Evolutionary conservation across 1,140 invertebrate genomes (phyloP).

Genomic region (Manduca sexta): DNA sequence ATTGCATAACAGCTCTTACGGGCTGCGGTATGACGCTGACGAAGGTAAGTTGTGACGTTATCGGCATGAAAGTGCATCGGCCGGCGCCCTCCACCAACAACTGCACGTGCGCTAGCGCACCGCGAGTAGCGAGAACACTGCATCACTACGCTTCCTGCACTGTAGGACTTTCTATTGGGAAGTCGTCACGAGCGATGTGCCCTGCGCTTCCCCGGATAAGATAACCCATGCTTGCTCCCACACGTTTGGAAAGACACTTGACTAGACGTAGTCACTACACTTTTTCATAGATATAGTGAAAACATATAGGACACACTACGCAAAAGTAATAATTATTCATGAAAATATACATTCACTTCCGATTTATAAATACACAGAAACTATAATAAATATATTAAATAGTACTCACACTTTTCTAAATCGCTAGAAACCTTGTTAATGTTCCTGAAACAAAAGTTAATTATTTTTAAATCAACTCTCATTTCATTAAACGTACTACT

Average conservation of each 20-base stretch:
- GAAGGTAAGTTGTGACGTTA: conserved; percentile 68
- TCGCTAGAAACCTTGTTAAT: conserved; percentile 1
- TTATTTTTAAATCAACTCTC: background rate
- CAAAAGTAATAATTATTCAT: too few relatives aligned
- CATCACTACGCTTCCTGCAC: too few relatives aligned
- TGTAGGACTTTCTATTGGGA: conserved; percentile 68
- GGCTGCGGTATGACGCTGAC: conserved; percentile 65
- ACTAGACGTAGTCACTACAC: conserved; percentile 28
- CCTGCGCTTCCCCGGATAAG: conserved; percentile 35
- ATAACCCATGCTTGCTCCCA: conserved; percentile 62
- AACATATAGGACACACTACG: background rate
- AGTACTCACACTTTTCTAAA: conserved; percentile 52
- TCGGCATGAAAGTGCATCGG: conserved; percentile 66
- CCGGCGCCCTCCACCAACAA: conserved; percentile 40
- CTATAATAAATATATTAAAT: conserved; percentile 6
- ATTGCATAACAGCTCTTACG: conserved; percentile 69
- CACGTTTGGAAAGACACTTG: conserved; percentile 56
- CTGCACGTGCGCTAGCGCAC: conserved; percentile 39
- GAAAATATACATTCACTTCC: too few relatives aligned
- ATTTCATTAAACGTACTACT: background rate
- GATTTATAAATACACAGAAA: too few relatives aligned
- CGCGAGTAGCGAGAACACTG: too few relatives aligned
- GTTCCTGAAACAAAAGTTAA: conserved; percentile 12
- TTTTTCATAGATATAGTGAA: too few relatives aligned
- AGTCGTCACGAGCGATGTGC: conserved; percentile 41